Evolutionary conservation across 2,797 vertebrate genomes (phyloP), one percentile per base, ranked within the genome.

Genomic region (Hapalemur alaotrensis): DNA sequence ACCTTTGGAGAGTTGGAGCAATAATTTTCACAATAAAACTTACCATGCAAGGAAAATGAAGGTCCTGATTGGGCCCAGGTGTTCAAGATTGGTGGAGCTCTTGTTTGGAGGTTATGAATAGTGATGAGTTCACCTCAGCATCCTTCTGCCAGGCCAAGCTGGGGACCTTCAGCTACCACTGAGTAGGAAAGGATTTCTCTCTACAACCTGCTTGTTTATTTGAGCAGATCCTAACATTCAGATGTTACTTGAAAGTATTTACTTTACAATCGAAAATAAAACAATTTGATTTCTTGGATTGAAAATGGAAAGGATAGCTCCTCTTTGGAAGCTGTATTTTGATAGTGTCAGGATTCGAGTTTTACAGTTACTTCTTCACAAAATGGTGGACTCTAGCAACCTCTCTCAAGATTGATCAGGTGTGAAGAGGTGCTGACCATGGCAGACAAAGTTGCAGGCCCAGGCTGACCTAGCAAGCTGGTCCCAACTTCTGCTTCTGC

Each of bases 1-100:
- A 90, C 91, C 30, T 35, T 15, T 38, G 43, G 28, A n/a, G 18
- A 65, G 14, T 18, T 48, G 25, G 50, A 67, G 20, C 43, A 93
- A 94, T 92, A 85, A 43, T 95, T 91, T 94, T 93, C 38, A 79
- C 43, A 86, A 50, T 75, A 52, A 92, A 84, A 83, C 7, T 93
- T 87, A 52, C 28, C 20, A 59, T 48, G 8, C 20, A 50, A 61
- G 57, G 63, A 83, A 95, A 85, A 67, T 14, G 22, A 69, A 95
- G 28, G 18, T 10, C 43, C 35, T 35, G 48, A 75, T 10, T 38
- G 76, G 75, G 50, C 28, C 38, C 41, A 86, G 32, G 46, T 83
- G 63, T 59, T 86, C 43, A n/a, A 46, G 17, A 48, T 38, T 50
- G 30, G 38, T 41, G 80, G 85, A 41, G 6, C 57, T 54, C 22